Percentiles rank a stretch among this genome's conserved stretches.
Evolutionary conservation across 2,888 invertebrate species (phyloP).

Genomic region (Orchesellides sinensis): DNA sequence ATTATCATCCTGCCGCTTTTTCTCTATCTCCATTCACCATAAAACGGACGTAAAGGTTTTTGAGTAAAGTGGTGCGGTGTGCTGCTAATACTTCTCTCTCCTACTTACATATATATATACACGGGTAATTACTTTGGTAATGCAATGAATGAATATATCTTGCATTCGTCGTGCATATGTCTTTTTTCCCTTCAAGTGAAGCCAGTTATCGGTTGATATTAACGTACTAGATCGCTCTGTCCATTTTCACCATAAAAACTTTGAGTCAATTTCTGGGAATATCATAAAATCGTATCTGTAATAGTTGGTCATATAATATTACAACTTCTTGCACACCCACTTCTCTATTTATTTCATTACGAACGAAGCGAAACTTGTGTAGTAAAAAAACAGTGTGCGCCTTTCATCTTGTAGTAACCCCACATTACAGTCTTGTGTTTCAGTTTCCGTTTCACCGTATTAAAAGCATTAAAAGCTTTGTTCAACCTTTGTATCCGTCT

Average conservation of each 20-base stretch:
- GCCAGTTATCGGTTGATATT: not conserved
- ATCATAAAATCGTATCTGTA: slow-evolving; percentile 56
- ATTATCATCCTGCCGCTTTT: slow-evolving; percentile 44
- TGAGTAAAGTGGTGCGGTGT: slow-evolving; percentile 14
- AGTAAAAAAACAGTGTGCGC: not conserved
- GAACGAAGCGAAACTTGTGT: too few species aligned
- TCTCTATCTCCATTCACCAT: slow-evolving; percentile 41
- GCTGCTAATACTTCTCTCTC: not conserved
- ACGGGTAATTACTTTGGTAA: slow-evolving; percentile 25
- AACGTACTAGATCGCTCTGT: slow-evolving; percentile 22
- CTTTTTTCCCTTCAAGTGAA: slow-evolving; percentile 16
- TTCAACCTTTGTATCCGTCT: slow-evolving; percentile 52
- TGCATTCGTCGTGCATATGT: slow-evolving; percentile 26
- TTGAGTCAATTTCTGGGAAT: slow-evolving; percentile 43
- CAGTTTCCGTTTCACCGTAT: slow-evolving; percentile 53
- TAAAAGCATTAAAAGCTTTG: slow-evolving; percentile 63
- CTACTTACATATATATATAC: slow-evolving; percentile 1
- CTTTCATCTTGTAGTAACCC: slow-evolving; percentile 21
- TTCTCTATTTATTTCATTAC: slow-evolving; percentile 17
- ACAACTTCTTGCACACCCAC: slow-evolving; percentile 8
- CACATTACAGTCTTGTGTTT: slow-evolving; percentile 41
- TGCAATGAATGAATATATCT: slow-evolving; percentile 22
- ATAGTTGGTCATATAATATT: slow-evolving; percentile 46
- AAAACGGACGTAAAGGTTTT: slow-evolving; percentile 52
- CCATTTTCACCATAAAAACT: slow-evolving; percentile 45